Evolutionary conservation across 2,797 vertebrate genomes (phyloP).

Genomic region (Cygnus olor): DNA sequence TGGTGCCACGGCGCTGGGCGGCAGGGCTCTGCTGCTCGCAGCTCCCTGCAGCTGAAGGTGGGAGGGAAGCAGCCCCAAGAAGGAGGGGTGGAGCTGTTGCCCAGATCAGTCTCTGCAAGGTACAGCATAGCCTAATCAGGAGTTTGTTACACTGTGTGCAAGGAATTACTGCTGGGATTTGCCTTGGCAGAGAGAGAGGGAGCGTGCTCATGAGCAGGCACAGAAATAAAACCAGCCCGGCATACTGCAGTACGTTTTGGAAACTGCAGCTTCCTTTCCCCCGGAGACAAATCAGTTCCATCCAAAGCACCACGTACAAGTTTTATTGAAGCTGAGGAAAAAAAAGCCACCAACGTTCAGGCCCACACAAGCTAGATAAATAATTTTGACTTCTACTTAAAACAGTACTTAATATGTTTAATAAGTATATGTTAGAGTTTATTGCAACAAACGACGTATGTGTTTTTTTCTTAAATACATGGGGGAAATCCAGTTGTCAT

Average conservation of each 20-base stretch:
- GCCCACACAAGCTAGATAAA: not conserved
- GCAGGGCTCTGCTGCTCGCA: not conserved
- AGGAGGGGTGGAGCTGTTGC: slow-evolving; percentile 18
- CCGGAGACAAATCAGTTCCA: not conserved
- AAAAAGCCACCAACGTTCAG: not conserved
- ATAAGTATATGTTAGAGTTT: not conserved
- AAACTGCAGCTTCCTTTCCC: slow-evolving; percentile 4
- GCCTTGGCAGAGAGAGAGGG: not conserved
- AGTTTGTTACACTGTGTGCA: slow-evolving; percentile 16
- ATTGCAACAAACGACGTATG: not conserved
- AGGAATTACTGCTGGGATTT: slow-evolving; percentile 57
- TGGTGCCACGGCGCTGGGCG: not conserved
- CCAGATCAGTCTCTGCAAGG: not conserved
- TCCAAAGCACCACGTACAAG: not conserved
- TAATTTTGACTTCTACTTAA: not conserved
- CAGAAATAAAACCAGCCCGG: slow-evolving; percentile 32
- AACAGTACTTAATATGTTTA: not conserved
- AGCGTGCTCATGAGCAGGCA: not conserved
- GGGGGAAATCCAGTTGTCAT: not conserved
- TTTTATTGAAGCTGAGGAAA: not conserved
- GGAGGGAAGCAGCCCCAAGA: not conserved
- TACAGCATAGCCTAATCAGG: not conserved
- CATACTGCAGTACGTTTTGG: not conserved
- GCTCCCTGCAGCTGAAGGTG: not conserved
- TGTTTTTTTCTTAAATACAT: not conserved